These are phyloP conservation scores for Ovis aries DNA, from an alignment of 2,113 vertebrate genomes.

Conservation along the genomic window ARS-UI_Ramb_v3.0 NC_056061.1:49211001-49211500, in stretches of 20 bases:
- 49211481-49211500: not conserved
- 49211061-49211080: not conserved
- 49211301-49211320: not conserved
- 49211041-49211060: not conserved
- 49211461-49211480: not conserved
- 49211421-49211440: not conserved
- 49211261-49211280: not conserved
- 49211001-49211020: not conserved
- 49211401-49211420: not conserved
- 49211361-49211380: not conserved
- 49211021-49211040: not conserved
- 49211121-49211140: too few relatives aligned
- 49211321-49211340: not conserved
- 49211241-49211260: not conserved
- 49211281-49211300: not conserved
- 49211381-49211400: not conserved
- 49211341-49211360: not conserved
- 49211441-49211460: not conserved
- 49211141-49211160: too few relatives aligned
- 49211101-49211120: too few relatives aligned
- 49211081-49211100: too few relatives aligned
- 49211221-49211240: not conserved
- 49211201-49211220: not conserved
- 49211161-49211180: too few relatives aligned
- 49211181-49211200: not conserved